phyloP scores from a whole-genome alignment of 2,113 vertebrate species.

The Chaenogobius annularis region DNA sequence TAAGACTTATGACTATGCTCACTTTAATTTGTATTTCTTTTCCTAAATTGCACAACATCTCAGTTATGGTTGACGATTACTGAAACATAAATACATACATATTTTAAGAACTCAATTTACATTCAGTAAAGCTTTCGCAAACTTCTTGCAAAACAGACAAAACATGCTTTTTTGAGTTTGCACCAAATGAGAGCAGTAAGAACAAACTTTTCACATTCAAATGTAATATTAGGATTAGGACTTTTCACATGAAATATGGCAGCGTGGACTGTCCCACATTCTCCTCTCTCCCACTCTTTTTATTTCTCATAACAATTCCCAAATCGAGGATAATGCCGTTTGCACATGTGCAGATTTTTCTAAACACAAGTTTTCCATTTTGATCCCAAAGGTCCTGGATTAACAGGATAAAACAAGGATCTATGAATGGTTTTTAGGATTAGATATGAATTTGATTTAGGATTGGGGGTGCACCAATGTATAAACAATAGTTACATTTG shows the following conservation, averaged over 20 bases:
- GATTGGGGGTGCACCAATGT: neutral
- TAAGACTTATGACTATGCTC: too few species aligned
- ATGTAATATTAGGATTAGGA: neutral
- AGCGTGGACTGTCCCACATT: conserved; percentile 46
- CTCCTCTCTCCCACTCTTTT: conserved; percentile 20
- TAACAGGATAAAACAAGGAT: conserved; percentile 38
- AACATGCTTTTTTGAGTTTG: too few species aligned
- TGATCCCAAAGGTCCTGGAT: conserved; percentile 47
- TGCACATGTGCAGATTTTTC: conserved; percentile 46
- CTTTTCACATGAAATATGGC: neutral
- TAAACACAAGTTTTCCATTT: conserved; percentile 32
- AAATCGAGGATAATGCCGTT: conserved; percentile 45
- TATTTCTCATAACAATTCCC: conserved; percentile 18
- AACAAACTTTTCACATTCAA: neutral
- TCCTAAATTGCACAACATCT: too few species aligned
- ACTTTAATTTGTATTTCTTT: too few species aligned
- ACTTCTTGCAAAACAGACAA: too few species aligned
- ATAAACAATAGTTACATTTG: neutral
- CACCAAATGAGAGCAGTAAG: too few species aligned
- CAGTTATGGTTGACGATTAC: too few species aligned
- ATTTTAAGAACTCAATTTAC: too few species aligned
- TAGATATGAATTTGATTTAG: conserved; percentile 5
- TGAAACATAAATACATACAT: too few species aligned
- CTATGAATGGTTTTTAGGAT: neutral
- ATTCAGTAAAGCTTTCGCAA: too few species aligned